Conservation (phyloP, 2,113 vertebrate species). For the Cervus canadensis region DNA sequence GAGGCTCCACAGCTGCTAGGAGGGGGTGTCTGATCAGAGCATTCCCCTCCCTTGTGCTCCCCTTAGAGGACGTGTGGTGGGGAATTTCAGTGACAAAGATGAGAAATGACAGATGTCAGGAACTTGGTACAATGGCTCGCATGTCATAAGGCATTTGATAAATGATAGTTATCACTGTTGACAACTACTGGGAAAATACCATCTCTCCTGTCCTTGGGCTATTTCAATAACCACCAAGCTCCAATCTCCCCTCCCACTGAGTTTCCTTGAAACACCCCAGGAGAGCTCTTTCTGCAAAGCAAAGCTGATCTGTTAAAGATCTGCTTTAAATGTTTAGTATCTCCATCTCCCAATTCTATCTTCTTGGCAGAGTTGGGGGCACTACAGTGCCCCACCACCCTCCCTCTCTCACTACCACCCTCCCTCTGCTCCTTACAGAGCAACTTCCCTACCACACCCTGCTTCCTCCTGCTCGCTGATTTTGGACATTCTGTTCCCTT, state of each 20-base stretch:
- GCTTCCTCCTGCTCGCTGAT: background rate
- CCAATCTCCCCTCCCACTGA: background rate
- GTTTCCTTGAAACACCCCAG: background rate
- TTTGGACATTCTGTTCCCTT: background rate
- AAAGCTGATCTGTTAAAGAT: background rate
- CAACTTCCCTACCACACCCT: no score
- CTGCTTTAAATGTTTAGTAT: background rate
- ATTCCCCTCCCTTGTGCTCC: background rate
- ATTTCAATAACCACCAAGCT: background rate
- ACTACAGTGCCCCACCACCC: fast-evolving
- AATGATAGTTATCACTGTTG: background rate
- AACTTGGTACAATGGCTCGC: background rate
- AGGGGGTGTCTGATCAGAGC: background rate
- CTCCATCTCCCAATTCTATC: background rate
- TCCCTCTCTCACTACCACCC: background rate
- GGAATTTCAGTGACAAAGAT: background rate
- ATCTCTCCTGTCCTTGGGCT: background rate
- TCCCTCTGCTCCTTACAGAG: background rate
- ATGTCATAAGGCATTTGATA: background rate
- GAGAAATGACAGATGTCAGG: background rate
- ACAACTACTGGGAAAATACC: background rate
- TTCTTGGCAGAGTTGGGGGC: background rate
- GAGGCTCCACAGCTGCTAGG: background rate
- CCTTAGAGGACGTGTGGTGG: background rate
- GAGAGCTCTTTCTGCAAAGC: background rate